These are phyloP conservation scores for Diploscapter pachys DNA, from an alignment of 1,140 invertebrate genomes.

Conservation along the genomic window DNA sequence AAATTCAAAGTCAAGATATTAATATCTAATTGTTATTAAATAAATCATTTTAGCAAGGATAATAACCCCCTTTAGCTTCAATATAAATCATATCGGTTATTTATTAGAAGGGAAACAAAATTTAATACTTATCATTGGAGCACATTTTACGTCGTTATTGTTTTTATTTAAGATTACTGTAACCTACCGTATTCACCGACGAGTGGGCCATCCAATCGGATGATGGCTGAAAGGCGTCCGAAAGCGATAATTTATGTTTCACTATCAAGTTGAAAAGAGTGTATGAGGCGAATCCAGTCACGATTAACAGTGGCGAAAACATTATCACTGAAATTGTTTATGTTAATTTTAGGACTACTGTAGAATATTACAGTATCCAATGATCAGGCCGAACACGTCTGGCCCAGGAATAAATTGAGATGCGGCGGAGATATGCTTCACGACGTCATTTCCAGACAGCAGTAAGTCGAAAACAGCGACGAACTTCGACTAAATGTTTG, in stretches of 20 bases:
- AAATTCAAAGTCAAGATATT: too few species aligned
- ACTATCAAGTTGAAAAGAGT: conserved; percentile 6
- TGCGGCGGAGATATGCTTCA: conserved; percentile 20
- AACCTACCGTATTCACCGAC: conserved; percentile 15
- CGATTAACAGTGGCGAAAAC: conserved; percentile 11
- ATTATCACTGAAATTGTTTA: not conserved
- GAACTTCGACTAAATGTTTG: conserved; percentile 31
- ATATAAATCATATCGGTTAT: too few species aligned
- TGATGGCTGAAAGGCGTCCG: conserved; percentile 25
- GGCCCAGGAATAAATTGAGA: conserved; percentile 26
- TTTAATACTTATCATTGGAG: too few species aligned
- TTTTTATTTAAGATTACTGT: too few species aligned
- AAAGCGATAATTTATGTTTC: conserved; percentile 13
- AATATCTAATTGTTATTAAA: too few species aligned
- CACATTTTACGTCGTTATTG: too few species aligned
- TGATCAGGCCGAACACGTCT: not conserved
- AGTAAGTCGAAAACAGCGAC: conserved; percentile 33
- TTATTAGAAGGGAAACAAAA: too few species aligned
- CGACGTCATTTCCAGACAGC: conserved; percentile 8
- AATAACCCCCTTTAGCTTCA: too few species aligned
- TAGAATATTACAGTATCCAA: conserved; percentile 11
- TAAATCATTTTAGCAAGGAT: too few species aligned
- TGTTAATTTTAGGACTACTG: not conserved
- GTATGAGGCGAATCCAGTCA: conserved; percentile 1
- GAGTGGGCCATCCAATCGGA: conserved; percentile 28